Base-by-base conservation (phyloP, 2,888 invertebrate species). In the Octonoba sinensis region DNA sequence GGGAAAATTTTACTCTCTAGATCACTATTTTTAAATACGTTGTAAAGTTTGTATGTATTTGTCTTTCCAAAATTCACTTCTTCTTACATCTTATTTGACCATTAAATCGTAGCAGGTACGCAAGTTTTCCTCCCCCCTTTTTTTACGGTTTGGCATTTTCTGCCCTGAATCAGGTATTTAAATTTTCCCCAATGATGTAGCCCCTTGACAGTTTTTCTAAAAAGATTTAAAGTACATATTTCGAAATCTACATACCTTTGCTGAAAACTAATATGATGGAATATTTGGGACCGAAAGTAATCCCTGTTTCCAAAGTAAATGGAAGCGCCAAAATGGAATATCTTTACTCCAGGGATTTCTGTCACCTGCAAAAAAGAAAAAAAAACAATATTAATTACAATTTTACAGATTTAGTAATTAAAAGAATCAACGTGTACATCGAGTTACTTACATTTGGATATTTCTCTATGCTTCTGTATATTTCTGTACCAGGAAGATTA, bases 381-480 rank as follows among this genome's bases (percentile, higher is more conserved):
- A 36, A n/a, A 47, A 57, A 8, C n/a, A 66, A 27, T 62, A 54
- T 62, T 66, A n/a, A 54, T 36, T 8, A 11, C 0, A 60, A 27
- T 60, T 13, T 57, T 69, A 16, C n/a, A 27, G 6, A 6, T 18
- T 27, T 27, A 11, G 13, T n/a, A 27, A n/a, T 67, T 27, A 15
- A 15, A 16, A 24, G 8, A 22, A 51, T n/a, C 6, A 51, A 24
- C 15, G 16, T 16, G 0, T 22, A 12, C 24, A 27, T 22, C 16
- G 0, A 60, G 3, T 22, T 22, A 72, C 82, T 66, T 67, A 82
- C 82, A 62, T 76, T 76, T n/a, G 92, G 91, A 86, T 93, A 94
- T 87, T 93, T 89, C 85, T 92, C 91, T 83, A 91, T 90, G 87
- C 94, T 94, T 85, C 94, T 89, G 87, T 94, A 95, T 15, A 95